Evolutionary conservation across 2,113 vertebrate species (phyloP).

Genomic region (Crotalus horridus): DNA sequence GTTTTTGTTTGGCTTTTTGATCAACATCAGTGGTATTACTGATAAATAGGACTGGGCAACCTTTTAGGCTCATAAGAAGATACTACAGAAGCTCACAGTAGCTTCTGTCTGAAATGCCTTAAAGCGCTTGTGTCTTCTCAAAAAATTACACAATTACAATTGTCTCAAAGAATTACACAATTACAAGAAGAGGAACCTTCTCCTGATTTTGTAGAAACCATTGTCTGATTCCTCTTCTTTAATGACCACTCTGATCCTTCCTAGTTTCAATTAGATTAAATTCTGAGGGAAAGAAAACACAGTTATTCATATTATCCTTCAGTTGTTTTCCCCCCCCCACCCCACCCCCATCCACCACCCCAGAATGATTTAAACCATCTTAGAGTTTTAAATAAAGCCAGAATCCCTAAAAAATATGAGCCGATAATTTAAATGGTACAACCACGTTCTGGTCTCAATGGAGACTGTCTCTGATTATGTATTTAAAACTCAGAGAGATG

Average conservation of each 20-base stretch:
- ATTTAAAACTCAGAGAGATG: background rate
- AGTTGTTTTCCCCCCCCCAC: background rate
- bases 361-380: background rate
- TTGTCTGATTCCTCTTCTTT: background rate
- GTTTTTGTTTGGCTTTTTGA: background rate
- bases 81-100: background rate
- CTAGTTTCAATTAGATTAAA: background rate
- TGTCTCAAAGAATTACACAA: background rate
- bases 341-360: too few relatives aligned
- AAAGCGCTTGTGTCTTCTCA: background rate
- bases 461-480: background rate
- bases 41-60: background rate
- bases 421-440: background rate
- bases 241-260: background rate
- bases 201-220: background rate
- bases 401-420: background rate
- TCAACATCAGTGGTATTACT: background rate
- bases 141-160: background rate
- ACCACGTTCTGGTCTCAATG: background rate
- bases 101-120: background rate
- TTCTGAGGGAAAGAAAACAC: background rate
- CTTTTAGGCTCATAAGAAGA: background rate
- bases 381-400: background rate
- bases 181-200: background rate
- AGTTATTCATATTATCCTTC: background rate